Base-by-base conservation (phyloP, 2,888 invertebrate genomes). In the Trachelus tabidus region DNA sequence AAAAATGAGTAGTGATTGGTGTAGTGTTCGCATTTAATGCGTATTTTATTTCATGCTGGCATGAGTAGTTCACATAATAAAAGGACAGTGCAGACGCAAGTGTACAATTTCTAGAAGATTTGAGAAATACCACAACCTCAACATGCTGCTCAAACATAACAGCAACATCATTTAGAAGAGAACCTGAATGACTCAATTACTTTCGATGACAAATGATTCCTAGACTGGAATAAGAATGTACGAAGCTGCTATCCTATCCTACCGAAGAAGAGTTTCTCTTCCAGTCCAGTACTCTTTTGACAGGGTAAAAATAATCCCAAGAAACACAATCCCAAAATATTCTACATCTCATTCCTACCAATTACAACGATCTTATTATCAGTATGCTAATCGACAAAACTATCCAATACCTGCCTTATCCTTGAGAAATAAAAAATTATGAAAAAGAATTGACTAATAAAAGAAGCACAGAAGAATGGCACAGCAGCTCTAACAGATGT, bases 291-390 rank as follows among this genome's bases (percentile, higher is more conserved):
- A 56, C 56, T 56, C 23, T 23, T 56, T 56, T 56, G 56, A 56
- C 23, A 85, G 80, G 83, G 79, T 81, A 78, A 82, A 83, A 83
- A 83, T 74, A 82, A 35, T 56, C 9, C 56, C 23, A 56, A 9
- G 2, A 56, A 56, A 9, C 23, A 23, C 23, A 56, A 56, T 56
- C 56, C 56, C 23, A 56, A 56, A 56, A 56, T 23, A 56, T 23
- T 23, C 23, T 9, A 56, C 2, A 56, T 56, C 23, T 56, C 9
- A 23, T 56, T 56, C 56, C 56, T 56, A 23, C 23, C 56, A 23
- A 23, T 56, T 56, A 56, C 40, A 56, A 56, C 9, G 23, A 56
- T 56, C 56, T 23, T 23, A 23, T 56, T 2, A 56, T 56, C 56
- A 56, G 9, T 56, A 56, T 56, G 23, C 56, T 56, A 56, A 40